A percentile compares a stretch with the other conserved stretches of the same genome.
Conservation (phyloP, 2,797 vertebrate species). For the Otolemur crassicaudatus region DNA sequence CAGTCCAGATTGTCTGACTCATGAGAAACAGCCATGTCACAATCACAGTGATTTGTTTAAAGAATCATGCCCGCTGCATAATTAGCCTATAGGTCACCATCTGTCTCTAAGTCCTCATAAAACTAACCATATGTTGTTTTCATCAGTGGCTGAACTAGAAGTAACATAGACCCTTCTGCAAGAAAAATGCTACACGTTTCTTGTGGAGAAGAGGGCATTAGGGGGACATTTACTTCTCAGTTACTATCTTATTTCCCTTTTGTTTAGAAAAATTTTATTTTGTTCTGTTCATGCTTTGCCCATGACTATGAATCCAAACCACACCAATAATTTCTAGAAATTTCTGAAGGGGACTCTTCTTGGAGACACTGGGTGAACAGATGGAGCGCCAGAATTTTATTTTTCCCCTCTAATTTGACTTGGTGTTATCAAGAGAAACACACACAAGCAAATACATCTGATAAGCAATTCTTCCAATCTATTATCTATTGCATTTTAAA, state of each 20-base stretch:
- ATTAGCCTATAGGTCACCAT: conserved; percentile 85
- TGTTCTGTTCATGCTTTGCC: neutral
- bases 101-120: conserved; percentile 83
- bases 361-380: neutral
- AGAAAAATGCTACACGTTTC: conserved; percentile 15
- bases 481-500: neutral
- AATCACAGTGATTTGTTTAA: conserved; percentile 80
- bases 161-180: neutral
- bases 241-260: neutral
- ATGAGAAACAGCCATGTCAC: conserved; percentile 72
- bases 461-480: neutral
- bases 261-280: neutral
- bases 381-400: neutral
- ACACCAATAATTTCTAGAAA: neutral
- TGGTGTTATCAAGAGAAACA: neutral
- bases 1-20: conserved; percentile 69
- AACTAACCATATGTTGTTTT: conserved; percentile 85
- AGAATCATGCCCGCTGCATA: conserved; percentile 80
- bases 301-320: neutral
- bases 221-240: neutral
- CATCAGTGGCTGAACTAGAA: conserved; percentile 64
- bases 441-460: neutral
- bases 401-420: neutral
- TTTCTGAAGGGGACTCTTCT: neutral
- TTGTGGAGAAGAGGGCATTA: neutral